phyloP scores from a whole-genome alignment of 1,140 invertebrate species.

The Lasioglossum baleicum region DNA sequence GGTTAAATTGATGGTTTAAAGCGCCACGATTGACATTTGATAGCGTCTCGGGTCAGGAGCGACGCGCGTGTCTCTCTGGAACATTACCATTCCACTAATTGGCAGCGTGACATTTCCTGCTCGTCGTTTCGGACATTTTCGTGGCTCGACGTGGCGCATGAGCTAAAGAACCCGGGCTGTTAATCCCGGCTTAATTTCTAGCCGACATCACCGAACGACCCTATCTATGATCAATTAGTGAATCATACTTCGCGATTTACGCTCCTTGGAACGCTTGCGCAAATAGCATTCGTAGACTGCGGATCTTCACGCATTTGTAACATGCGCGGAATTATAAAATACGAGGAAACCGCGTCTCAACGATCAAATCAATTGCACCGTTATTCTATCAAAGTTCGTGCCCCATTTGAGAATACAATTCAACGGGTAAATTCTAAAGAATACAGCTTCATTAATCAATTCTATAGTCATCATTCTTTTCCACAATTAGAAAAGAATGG shows the following conservation, averaged over 20 bases:
- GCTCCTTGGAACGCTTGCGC: neutral
- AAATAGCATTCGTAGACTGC: too few species aligned
- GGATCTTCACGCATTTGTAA: too few species aligned
- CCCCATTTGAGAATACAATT: too few species aligned
- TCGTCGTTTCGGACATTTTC: slow-evolving; percentile 34
- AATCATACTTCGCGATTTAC: slow-evolving; percentile 4
- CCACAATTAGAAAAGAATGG: too few species aligned
- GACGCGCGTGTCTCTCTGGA: slow-evolving; percentile 16
- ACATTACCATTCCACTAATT: slow-evolving; percentile 60
- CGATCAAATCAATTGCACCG: too few species aligned
- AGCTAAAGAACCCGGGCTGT: slow-evolving; percentile 23
- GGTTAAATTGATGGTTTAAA: neutral
- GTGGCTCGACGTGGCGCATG: slow-evolving; percentile 44
- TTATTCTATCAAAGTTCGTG: too few species aligned
- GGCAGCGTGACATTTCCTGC: slow-evolving; percentile 55
- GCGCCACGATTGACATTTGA: slow-evolving; percentile 59
- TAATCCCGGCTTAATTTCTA: slow-evolving; percentile 13
- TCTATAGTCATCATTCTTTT: too few species aligned
- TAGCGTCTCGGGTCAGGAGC: slow-evolving; percentile 45
- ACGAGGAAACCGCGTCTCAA: too few species aligned
- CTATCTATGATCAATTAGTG: neutral
- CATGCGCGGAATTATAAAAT: too few species aligned
- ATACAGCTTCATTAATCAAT: too few species aligned
- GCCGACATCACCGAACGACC: neutral
- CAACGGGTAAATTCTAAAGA: too few species aligned